phyloP scores from a whole-genome alignment of 1,140 invertebrate genomes.

The Lerema accius region DNA sequence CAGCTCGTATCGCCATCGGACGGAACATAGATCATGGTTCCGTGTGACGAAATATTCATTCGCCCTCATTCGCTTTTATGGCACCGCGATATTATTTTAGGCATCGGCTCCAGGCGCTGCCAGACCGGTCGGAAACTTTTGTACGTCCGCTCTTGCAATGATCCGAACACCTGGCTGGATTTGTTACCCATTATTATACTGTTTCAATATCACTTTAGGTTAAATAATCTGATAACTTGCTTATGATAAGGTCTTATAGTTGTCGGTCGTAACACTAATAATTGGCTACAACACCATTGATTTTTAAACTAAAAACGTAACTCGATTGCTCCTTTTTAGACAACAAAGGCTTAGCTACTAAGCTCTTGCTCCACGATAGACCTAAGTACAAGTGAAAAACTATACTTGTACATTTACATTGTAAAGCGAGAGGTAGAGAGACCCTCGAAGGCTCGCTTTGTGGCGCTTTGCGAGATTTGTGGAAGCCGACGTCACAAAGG shows the following conservation, averaged over 20 bases:
- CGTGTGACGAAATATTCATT: constrained; percentile 26
- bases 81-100: constrained; percentile 30
- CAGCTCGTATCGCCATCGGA: constrained; percentile 14
- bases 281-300: too few relatives aligned
- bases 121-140: not conserved
- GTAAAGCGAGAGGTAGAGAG: constrained; percentile 19
- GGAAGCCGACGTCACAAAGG: constrained; percentile 22
- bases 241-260: too few relatives aligned
- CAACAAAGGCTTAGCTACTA: too few relatives aligned
- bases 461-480: constrained; percentile 20
- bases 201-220: too few relatives aligned
- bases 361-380: too few relatives aligned
- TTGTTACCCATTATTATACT: too few relatives aligned
- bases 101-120: constrained; percentile 19
- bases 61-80: constrained; percentile 29
- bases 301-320: too few relatives aligned
- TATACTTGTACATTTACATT: constrained; percentile 19
- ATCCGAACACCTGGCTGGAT: too few relatives aligned
- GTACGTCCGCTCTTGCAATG: too few relatives aligned
- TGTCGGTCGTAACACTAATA: too few relatives aligned
- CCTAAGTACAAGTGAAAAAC: constrained; percentile 14
- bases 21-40: constrained; percentile 28
- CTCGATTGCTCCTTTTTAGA: too few relatives aligned
- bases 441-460: constrained; percentile 15
- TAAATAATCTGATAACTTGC: too few relatives aligned